Evolutionary conservation across 2,797 vertebrate species (phyloP).

Genomic region (Oreochromis grahami): DNA sequence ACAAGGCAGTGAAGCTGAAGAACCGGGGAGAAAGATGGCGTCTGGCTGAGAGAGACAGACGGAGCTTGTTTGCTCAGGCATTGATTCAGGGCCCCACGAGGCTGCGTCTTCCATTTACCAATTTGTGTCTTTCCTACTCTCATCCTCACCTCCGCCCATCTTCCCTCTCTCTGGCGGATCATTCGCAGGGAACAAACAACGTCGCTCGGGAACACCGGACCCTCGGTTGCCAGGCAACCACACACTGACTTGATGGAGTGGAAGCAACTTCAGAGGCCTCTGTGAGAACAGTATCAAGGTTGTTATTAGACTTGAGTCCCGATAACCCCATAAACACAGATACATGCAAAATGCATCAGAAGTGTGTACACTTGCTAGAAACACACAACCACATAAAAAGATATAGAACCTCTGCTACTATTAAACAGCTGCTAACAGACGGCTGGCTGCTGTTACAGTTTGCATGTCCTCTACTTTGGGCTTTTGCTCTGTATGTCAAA

Average conservation of each 20-base stretch:
- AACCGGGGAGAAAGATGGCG: constrained; percentile 45
- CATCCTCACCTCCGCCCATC: constrained; percentile 67
- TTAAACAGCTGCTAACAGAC: constrained; percentile 36
- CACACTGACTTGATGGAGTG: constrained; percentile 78
- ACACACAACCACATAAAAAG: constrained; percentile 1
- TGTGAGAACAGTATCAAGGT: constrained; percentile 72
- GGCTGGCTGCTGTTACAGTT: constrained; percentile 21
- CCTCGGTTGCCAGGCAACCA: constrained; percentile 80
- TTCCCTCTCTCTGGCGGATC: constrained; percentile 66
- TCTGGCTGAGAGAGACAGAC: constrained; percentile 43
- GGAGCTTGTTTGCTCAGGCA: constrained; percentile 74
- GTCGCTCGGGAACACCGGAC: constrained; percentile 78
- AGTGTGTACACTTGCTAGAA: neutral
- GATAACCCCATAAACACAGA: constrained; percentile 17
- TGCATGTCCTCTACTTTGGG: constrained; percentile 38
- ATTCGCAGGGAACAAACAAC: constrained; percentile 78
- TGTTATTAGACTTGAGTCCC: constrained; percentile 71
- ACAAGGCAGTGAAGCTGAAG: constrained; percentile 22
- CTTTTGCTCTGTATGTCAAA: neutral
- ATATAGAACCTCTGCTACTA: constrained; percentile 1
- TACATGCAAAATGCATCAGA: neutral
- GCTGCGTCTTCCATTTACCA: constrained; percentile 79
- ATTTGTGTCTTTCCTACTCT: too few species aligned
- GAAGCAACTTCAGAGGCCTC: constrained; percentile 76
- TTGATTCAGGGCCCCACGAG: constrained; percentile 77